Percentiles rank a stretch among this genome's conserved stretches.
These are phyloP conservation scores for Poecile atricapillus DNA, from an alignment of 2,113 vertebrate genomes.

Conservation along the genomic window DNA sequence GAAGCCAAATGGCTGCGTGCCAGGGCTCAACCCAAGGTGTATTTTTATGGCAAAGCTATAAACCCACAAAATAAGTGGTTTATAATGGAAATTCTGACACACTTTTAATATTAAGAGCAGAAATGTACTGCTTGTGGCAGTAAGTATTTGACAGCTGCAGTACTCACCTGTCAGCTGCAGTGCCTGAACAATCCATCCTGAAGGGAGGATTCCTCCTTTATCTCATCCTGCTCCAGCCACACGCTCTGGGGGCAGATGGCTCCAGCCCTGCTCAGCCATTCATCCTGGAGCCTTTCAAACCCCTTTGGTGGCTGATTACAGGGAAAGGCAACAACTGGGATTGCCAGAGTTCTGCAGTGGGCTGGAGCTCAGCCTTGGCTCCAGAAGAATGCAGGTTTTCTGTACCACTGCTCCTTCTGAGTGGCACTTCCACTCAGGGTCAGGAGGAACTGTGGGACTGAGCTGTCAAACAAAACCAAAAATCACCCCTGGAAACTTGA, in stretches of 20 bases:
- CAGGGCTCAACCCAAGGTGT: slow-evolving; percentile 68
- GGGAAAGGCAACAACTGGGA: background rate
- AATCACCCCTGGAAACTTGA: background rate
- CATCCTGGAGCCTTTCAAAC: background rate
- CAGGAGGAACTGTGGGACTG: background rate
- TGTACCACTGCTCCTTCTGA: background rate
- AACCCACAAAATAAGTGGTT: slow-evolving; percentile 73
- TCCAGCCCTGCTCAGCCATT: background rate
- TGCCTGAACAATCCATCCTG: background rate
- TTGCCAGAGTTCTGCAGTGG: background rate
- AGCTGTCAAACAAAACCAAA: background rate
- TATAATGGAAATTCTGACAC: slow-evolving; percentile 80
- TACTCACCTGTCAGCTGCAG: slow-evolving; percentile 21
- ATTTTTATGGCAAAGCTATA: slow-evolving; percentile 73
- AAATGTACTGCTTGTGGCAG: background rate
- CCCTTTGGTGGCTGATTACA: background rate
- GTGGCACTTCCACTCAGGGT: background rate
- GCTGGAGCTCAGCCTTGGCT: background rate
- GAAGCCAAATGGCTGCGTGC: slow-evolving; percentile 50
- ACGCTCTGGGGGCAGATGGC: background rate
- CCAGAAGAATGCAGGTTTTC: background rate
- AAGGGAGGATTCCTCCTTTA: background rate
- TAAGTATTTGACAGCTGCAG: slow-evolving; percentile 32
- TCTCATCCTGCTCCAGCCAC: background rate
- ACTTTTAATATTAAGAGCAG: slow-evolving; percentile 54